These are phyloP conservation scores for Galemys pyrenaicus DNA, from an alignment of 2,113 vertebrate genomes.

Conservation along the genomic window DNA sequence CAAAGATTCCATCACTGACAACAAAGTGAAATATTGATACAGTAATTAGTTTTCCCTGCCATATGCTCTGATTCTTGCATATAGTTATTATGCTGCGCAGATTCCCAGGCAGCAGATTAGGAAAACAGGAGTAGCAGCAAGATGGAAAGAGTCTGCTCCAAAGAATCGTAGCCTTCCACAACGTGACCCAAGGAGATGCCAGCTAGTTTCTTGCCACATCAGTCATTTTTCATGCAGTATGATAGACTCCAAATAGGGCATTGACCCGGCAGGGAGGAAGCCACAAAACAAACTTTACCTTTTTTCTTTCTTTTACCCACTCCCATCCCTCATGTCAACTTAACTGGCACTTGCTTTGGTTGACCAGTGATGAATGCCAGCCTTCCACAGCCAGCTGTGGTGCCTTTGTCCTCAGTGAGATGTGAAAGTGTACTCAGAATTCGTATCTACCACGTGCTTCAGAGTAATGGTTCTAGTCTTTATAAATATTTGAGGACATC, in stretches of 20 bases:
- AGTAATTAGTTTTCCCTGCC: conserved; percentile 73
- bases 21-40: conserved; percentile 75
- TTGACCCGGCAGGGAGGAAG: not conserved
- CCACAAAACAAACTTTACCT: not conserved
- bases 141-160: not conserved
- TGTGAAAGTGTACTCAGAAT: too few species aligned
- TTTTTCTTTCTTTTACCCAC: not conserved
- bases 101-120: conserved; percentile 54
- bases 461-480: not conserved
- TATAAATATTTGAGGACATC: conserved; percentile 1
- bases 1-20: conserved; percentile 53
- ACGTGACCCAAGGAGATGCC: not conserved
- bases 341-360: not conserved
- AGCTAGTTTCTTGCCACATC: not conserved
- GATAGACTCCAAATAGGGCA: not conserved
- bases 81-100: conserved; percentile 58
- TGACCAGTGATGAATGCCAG: not conserved
- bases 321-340: not conserved
- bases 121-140: not conserved
- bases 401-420: not conserved
- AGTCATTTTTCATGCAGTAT: not conserved
- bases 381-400: fast-evolving
- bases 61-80: conserved; percentile 71
- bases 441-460: not conserved
- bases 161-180: not conserved